These are phyloP conservation scores for Riptortus pedestris DNA, from an alignment of 1,140 invertebrate species.

Conservation along the genomic window DNA sequence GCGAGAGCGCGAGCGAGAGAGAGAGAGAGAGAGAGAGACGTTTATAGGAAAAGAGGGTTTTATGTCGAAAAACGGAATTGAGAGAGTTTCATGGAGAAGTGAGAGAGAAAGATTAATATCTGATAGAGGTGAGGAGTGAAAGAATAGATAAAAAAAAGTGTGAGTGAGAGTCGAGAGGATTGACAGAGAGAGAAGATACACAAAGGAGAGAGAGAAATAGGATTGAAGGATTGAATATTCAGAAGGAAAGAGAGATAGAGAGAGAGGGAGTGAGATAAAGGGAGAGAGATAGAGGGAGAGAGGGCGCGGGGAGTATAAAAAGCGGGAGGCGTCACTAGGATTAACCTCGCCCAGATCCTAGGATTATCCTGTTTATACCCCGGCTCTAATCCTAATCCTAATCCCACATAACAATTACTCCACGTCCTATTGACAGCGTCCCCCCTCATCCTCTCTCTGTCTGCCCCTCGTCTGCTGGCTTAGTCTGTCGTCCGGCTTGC, in stretches of 20 bases:
- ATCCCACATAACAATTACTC: conserved; percentile 18
- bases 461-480: neutral
- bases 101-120: neutral
- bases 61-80: too few species aligned
- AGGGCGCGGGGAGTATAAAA: neutral
- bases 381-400: neutral
- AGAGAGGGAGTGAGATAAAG: neutral
- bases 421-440: neutral
- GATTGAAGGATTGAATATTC: neutral
- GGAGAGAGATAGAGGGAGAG: neutral
- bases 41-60: too few species aligned
- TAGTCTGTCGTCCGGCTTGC: neutral
- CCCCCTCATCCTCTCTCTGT: neutral
- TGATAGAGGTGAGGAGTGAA: too few species aligned
- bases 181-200: neutral
- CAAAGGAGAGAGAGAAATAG: neutral
- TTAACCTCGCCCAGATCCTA: neutral
- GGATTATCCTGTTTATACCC: conserved; percentile 14
- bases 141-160: neutral
- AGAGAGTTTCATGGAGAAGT: neutral
- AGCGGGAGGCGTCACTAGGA: neutral
- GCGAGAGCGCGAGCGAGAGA: too few species aligned
- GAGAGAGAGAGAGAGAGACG: too few species aligned
- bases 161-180: neutral
- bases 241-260: neutral